Evolutionary conservation across 2,113 vertebrate species (phyloP).

Genomic region (Pygoscelis antarcticus): DNA sequence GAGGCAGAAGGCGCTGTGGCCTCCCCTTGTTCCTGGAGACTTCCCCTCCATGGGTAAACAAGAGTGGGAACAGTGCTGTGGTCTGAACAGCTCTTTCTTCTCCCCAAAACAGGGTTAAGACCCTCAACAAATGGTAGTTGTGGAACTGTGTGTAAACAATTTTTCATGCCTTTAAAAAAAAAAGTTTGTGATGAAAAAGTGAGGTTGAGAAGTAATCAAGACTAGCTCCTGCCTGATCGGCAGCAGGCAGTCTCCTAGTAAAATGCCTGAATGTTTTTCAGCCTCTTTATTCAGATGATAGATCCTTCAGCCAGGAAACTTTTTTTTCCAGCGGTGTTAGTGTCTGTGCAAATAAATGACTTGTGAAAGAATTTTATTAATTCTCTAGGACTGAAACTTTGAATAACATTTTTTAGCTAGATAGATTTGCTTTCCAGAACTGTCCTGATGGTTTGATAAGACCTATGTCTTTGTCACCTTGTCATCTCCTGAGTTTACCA

Average conservation of each 20-base stretch:
- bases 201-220: background rate
- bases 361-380: conserved; percentile 39
- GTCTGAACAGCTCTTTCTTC: background rate
- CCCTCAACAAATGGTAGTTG: background rate
- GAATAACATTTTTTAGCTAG: background rate
- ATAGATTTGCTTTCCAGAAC: background rate
- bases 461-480: background rate
- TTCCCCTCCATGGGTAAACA: rapidly evolving
- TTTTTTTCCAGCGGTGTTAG: background rate
- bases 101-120: background rate
- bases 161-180: background rate
- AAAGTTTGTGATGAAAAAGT: background rate
- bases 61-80: background rate
- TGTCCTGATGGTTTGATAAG: background rate
- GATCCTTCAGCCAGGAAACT: background rate
- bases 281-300: background rate
- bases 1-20: background rate
- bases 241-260: background rate
- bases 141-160: background rate
- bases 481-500: background rate
- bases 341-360: conserved; percentile 43
- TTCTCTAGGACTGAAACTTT: background rate
- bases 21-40: background rate
- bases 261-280: background rate
- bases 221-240: background rate